Evolutionary conservation across 2,113 vertebrate species (phyloP).

Genomic region (Arothron firmamentum): DNA sequence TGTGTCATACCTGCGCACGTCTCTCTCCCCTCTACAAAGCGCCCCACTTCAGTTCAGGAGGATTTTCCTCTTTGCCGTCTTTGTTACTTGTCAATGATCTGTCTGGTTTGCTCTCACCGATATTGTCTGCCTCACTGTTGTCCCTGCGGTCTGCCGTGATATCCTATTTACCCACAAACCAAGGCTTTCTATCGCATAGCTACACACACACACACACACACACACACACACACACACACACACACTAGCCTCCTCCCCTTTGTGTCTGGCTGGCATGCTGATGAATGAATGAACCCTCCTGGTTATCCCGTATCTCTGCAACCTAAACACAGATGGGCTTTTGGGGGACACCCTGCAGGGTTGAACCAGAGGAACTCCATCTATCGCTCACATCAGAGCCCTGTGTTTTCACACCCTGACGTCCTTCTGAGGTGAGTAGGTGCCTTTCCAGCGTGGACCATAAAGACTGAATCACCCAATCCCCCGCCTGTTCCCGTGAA

Average conservation of each 20-base stretch:
- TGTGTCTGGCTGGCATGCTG: conserved; percentile 64
- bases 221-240: conserved; percentile 10
- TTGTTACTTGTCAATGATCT: background rate
- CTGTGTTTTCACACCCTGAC: conserved; percentile 17
- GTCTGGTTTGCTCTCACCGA: conserved; percentile 4
- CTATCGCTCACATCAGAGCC: conserved; percentile 13
- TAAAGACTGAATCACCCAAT: too few relatives aligned
- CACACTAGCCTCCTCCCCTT: conserved; percentile 28
- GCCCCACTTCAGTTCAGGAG: background rate
- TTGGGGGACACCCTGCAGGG: conserved; percentile 24
- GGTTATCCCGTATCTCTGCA: conserved; percentile 53
- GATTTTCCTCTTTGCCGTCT: conserved; percentile 5
- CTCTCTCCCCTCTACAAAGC: conserved; percentile 12
- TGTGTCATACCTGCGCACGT: conserved; percentile 18
- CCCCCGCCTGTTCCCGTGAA: too few relatives aligned
- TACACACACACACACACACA: conserved; percentile 10
- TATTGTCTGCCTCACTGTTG: background rate
- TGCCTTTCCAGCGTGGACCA: too few relatives aligned
- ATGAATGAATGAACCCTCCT: conserved; percentile 56
- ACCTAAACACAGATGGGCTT: conserved; percentile 36
- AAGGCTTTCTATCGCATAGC: conserved; percentile 39
- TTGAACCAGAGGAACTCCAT: conserved; percentile 9
- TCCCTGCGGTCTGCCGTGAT: conserved; percentile 30
- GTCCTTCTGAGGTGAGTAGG: background rate
- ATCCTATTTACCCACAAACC: conserved; percentile 49